phyloP scores from a whole-genome alignment of 1,140 invertebrate species.

The Habropoda laboriosa region DNA sequence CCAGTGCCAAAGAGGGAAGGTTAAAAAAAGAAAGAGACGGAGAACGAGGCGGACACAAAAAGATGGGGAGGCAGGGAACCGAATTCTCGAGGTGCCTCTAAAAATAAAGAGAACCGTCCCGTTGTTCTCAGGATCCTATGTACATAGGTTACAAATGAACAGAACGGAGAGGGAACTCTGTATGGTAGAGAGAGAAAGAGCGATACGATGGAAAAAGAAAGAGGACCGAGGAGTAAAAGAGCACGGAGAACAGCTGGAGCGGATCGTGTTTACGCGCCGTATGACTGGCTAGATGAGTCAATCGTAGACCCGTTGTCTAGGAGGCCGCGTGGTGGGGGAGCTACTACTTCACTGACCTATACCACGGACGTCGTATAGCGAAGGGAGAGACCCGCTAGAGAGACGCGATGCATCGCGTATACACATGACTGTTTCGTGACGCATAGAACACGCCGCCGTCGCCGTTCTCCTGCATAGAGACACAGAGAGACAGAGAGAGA shows the following conservation, averaged over 20 bases:
- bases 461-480: constrained; percentile 13
- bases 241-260: constrained; percentile 64
- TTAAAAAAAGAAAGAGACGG: background rate
- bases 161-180: background rate
- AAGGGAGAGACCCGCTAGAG: constrained; percentile 64
- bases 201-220: constrained; percentile 13
- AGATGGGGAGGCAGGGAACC: constrained; percentile 28
- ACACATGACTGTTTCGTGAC: constrained; percentile 53
- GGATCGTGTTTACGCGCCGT: constrained; percentile 70
- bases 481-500: too few species aligned
- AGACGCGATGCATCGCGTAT: constrained; percentile 63
- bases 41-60: constrained; percentile 8
- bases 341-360: constrained; percentile 80
- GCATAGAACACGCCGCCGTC: constrained; percentile 11
- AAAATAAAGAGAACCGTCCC: constrained; percentile 66
- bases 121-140: constrained; percentile 60
- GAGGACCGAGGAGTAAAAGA: constrained; percentile 53
- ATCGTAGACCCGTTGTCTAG: constrained; percentile 80
- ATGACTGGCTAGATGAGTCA: constrained; percentile 79
- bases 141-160: constrained; percentile 11
- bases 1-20: constrained; percentile 9
- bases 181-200: background rate
- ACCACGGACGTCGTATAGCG: constrained; percentile 70
- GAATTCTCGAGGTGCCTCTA: constrained; percentile 62
- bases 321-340: constrained; percentile 64